Conservation (phyloP, 2,113 vertebrate genomes). For the Suricata suricatta region DNA sequence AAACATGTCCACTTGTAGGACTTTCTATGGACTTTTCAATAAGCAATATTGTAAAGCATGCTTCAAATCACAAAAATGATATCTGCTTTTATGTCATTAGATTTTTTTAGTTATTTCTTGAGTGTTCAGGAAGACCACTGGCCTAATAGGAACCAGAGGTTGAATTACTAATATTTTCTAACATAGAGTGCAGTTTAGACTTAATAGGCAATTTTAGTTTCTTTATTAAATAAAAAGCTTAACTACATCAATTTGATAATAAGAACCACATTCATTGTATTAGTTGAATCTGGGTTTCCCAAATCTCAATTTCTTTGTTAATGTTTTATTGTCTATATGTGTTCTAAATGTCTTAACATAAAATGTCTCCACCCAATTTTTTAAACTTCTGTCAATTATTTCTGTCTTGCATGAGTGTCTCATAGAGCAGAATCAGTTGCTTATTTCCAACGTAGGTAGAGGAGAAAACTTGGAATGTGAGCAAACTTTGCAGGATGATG, state of each 20-base stretch:
- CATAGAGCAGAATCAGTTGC: neutral
- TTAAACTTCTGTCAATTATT: neutral
- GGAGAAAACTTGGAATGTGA: neutral
- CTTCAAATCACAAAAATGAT: neutral
- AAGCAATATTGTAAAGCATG: neutral
- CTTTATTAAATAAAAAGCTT: neutral
- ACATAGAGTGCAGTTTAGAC: neutral
- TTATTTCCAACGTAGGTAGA: neutral
- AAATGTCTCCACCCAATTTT: neutral
- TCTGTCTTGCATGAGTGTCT: neutral
- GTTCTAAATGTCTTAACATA: neutral
- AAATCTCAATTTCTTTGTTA: neutral
- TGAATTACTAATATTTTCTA: slow-evolving; percentile 20
- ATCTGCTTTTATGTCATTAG: neutral
- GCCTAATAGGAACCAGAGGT: neutral
- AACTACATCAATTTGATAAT: neutral
- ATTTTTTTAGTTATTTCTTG: neutral
- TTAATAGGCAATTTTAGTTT: neutral
- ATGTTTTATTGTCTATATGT: neutral
- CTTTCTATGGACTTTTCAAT: neutral
- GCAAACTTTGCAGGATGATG: neutral
- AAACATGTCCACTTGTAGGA: neutral
- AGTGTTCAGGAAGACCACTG: neutral
- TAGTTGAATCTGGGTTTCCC: neutral
- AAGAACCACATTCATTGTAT: neutral